Evolutionary conservation across 1,140 invertebrate species (phyloP), one percentile per base, ranked within the genome.

Genomic region (Scylla paramamosain): DNA sequence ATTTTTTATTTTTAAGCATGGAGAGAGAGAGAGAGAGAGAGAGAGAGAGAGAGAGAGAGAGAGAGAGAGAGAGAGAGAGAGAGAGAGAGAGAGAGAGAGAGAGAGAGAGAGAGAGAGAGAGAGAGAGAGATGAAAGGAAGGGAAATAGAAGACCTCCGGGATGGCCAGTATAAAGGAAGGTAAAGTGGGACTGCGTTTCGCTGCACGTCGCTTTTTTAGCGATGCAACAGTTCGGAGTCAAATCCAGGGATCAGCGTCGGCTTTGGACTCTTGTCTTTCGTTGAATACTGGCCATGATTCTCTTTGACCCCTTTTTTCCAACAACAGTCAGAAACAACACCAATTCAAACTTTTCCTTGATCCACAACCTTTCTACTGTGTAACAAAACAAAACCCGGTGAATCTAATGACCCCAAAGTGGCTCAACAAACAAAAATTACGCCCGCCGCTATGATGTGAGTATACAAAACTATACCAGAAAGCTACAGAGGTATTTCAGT

Each of bases 1-100:
- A 77, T 20, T 77, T 77, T 77, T 77, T 77, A 77, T 20, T 77
- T 77, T 12, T 77, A n/a, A 77, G 12, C 84, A 84, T 10, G 25
- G 83, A 83, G 82, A 83, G 82, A 83, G 82, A 83, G 82, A 83
- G 82, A 83, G 82, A 83, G 82, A 83, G 82, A 83, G 82, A 83
- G 82, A 83, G 82, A 83, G 82, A 83, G 82, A 83, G 82, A 83
- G 82, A 83, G 82, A 83, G 82, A 83, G 82, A 83, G 82, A 83
- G 82, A 83, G 82, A 83, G 82, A 83, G 82, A 83, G 82, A 83
- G 82, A 83, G 82, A 83, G 82, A 83, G 83, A 84, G 83, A 84
- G 83, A 84, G 83, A 84, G 83, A 84, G 83, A 84, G 83, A 84
- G 83, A 84, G 83, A 84, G 83, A 84, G 83, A 84, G 83, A 84